Evolutionary conservation across 2,888 invertebrate genomes (phyloP).

Genomic region (Dendrolimus pini): DNA sequence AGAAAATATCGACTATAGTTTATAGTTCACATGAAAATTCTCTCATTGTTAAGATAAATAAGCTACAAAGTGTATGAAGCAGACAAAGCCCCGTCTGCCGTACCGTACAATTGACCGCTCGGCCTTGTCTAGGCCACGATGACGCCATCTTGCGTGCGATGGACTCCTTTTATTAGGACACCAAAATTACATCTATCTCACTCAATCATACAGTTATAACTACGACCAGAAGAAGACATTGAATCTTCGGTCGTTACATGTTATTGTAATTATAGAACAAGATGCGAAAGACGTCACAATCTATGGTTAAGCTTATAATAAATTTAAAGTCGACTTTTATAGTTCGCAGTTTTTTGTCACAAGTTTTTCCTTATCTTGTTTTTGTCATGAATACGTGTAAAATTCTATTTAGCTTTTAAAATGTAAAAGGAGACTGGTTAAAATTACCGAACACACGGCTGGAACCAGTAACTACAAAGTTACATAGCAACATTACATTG

Average conservation of each 20-base stretch:
- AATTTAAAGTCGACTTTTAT: conserved; percentile 9
- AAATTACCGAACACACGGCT: background rate
- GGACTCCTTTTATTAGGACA: conserved; percentile 63
- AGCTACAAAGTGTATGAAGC: conserved; percentile 28
- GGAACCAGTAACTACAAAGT: conserved; percentile 13
- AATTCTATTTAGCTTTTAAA: conserved; percentile 1
- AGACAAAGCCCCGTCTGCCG: conserved; percentile 64
- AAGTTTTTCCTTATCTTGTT: conserved; percentile 5
- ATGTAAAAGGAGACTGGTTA: conserved; percentile 2
- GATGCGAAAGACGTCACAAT: conserved; percentile 19
- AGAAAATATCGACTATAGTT: background rate
- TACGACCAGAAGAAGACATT: conserved; percentile 31
- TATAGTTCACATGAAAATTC: conserved; percentile 19
- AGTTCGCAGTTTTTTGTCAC: conserved; percentile 2
- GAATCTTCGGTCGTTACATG: conserved; percentile 21
- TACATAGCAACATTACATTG: conserved; percentile 28
- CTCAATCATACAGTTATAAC: conserved; percentile 25
- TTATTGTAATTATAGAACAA: conserved; percentile 39
- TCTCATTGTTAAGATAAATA: conserved; percentile 30
- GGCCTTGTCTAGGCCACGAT: conserved; percentile 75
- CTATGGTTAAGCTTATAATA: conserved; percentile 8
- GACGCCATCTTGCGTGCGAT: conserved; percentile 69
- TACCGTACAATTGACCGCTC: conserved; percentile 69
- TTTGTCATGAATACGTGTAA: conserved; percentile 5
- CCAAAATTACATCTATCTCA: conserved; percentile 48